Conservation (phyloP, 2,797 vertebrate genomes). For the Heliangelus exortis region DNA sequence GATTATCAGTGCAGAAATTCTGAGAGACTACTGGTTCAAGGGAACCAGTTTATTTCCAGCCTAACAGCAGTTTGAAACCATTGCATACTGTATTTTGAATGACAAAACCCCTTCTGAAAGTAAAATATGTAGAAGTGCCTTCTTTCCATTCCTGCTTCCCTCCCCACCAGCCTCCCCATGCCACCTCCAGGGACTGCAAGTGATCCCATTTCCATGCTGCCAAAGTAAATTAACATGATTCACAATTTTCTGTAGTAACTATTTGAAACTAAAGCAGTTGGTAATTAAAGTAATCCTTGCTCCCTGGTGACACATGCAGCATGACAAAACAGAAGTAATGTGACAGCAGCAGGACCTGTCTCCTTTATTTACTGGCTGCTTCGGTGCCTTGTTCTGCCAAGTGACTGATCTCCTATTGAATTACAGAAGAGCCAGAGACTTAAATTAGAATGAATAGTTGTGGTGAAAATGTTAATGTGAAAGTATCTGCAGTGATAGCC, state of each 20-base stretch:
- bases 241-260: slow-evolving; percentile 47
- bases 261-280: slow-evolving; percentile 58
- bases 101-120: background rate
- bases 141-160: background rate
- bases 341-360: slow-evolving; percentile 16
- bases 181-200: slow-evolving; percentile 9
- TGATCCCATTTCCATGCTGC: slow-evolving; percentile 57
- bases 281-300: slow-evolving; percentile 69
- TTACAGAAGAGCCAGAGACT: background rate
- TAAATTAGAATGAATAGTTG: slow-evolving; percentile 52
- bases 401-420: slow-evolving; percentile 33
- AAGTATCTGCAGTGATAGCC: background rate
- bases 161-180: background rate
- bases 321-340: slow-evolving; percentile 6
- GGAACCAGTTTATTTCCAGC: background rate
- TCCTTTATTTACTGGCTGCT: slow-evolving; percentile 11
- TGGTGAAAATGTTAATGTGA: background rate
- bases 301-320: slow-evolving; percentile 39
- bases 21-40: background rate
- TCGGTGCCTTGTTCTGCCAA: slow-evolving; percentile 1
- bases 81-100: background rate
- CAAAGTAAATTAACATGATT: slow-evolving; percentile 66
- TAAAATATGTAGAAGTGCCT: slow-evolving; percentile 10
- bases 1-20: background rate
- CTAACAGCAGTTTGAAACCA: background rate